These are phyloP conservation scores for Ondatra zibethicus DNA, from an alignment of 2,113 vertebrate genomes.

Conservation along the genomic window DNA sequence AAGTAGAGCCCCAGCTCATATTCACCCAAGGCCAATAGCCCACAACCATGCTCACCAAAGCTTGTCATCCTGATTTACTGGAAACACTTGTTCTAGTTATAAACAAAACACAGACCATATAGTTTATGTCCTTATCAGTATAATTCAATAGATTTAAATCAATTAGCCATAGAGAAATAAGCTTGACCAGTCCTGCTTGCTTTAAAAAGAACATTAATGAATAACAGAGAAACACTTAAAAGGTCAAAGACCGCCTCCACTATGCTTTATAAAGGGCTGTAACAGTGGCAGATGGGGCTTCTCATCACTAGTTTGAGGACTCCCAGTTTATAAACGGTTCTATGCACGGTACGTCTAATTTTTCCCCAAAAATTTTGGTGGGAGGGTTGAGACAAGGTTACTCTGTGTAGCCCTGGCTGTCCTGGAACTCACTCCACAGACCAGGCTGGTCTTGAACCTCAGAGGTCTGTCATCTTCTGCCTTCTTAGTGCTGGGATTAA, in stretches of 20 bases:
- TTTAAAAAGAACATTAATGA: constrained; percentile 5
- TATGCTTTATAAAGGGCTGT: not conserved
- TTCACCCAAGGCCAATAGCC: not conserved
- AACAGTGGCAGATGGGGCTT: not conserved
- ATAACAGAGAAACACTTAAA: constrained; percentile 18
- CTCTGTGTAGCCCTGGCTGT: not conserved
- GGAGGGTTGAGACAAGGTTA: not conserved
- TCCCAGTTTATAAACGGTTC: not conserved
- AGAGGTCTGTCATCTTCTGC: too few relatives aligned
- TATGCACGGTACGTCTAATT: not conserved
- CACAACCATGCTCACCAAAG: not conserved
- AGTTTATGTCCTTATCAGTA: not conserved
- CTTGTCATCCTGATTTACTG: not conserved
- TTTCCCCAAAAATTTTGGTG: not conserved
- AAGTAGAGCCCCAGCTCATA: not conserved
- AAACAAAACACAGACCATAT: not conserved
- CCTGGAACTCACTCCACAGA: not conserved
- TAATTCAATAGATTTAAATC: not conserved
- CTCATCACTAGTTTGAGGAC: not conserved
- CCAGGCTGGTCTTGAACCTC: not conserved
- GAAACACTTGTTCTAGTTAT: not conserved
- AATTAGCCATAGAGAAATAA: not conserved
- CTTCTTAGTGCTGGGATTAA: too few relatives aligned
- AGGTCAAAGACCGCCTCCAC: not conserved
- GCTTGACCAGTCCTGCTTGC: not conserved